A percentile compares a stretch with the other conserved stretches of the same genome.
These are phyloP conservation scores for Zeus faber DNA, from an alignment of 2,113 vertebrate species.

Conservation along the genomic window DNA sequence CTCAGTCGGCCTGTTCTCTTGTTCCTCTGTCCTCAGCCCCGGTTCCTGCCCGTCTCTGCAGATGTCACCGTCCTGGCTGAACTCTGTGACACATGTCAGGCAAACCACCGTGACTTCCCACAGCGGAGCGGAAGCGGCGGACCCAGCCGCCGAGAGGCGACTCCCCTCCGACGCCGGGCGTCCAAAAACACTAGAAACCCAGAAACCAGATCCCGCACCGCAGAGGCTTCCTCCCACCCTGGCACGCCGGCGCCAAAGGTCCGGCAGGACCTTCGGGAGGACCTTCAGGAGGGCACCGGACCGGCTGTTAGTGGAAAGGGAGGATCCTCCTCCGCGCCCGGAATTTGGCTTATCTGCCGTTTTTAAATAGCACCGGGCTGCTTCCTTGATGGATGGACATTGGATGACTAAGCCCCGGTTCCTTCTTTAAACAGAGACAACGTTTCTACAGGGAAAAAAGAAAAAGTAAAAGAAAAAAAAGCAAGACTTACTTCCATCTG, in stretches of 20 bases:
- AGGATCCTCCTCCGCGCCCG: slow-evolving; percentile 7
- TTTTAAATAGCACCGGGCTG: background rate
- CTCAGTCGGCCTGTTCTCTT: too few relatives aligned
- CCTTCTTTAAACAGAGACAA: too few relatives aligned
- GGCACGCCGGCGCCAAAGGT: slow-evolving; percentile 48
- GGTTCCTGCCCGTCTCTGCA: too few relatives aligned
- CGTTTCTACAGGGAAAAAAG: slow-evolving; percentile 23
- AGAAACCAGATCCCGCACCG: slow-evolving; percentile 74
- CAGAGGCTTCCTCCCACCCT: slow-evolving; percentile 65
- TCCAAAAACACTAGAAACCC: slow-evolving; percentile 71
- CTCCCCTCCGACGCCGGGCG: too few relatives aligned
- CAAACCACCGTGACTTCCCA: slow-evolving; percentile 60
- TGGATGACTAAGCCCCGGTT: too few relatives aligned
- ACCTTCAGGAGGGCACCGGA: slow-evolving; percentile 19
- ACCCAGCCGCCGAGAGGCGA: too few relatives aligned
- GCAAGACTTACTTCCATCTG: slow-evolving; percentile 79
- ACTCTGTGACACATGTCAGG: slow-evolving; percentile 60
- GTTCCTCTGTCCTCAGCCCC: too few relatives aligned
- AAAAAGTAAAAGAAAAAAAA: slow-evolving; percentile 26
- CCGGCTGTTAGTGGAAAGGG: slow-evolving; percentile 56
- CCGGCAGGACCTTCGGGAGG: too few relatives aligned
- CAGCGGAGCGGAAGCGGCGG: too few relatives aligned
- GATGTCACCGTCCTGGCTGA: slow-evolving; percentile 50
- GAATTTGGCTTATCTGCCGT: slow-evolving; percentile 35
- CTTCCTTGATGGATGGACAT: too few relatives aligned